These are phyloP conservation scores for Noctua comes DNA, from an alignment of 2,888 invertebrate genomes.

Conservation along the genomic window DNA sequence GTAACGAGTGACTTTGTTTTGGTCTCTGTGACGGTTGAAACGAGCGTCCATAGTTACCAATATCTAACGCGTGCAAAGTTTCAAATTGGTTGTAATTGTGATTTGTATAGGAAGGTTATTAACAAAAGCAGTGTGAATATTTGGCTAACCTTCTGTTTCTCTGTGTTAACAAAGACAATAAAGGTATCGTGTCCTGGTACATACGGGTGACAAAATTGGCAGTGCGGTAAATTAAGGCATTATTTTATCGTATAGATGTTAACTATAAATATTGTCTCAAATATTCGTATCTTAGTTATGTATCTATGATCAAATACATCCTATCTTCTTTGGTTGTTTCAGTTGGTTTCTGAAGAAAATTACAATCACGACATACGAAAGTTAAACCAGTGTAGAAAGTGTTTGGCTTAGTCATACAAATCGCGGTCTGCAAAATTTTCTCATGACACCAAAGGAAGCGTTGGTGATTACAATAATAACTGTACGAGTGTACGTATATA, in stretches of 20 bases:
- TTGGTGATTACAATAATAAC: constrained; percentile 20
- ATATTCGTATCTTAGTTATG: background rate
- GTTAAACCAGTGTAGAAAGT: constrained; percentile 42
- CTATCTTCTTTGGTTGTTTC: constrained; percentile 1
- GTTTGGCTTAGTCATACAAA: constrained; percentile 38
- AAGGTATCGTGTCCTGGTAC: constrained; percentile 28
- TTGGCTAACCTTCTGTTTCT: constrained; percentile 30
- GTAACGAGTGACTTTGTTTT: constrained; percentile 58
- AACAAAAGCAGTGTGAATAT: constrained; percentile 31
- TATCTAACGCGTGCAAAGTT: constrained; percentile 30
- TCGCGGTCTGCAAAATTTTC: constrained; percentile 22
- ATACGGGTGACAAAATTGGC: constrained; percentile 22
- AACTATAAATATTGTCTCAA: constrained; percentile 17
- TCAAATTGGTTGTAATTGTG: constrained; percentile 26
- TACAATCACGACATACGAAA: constrained; percentile 34
- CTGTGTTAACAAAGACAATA: constrained; percentile 32
- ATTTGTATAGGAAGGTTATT: constrained; percentile 25
- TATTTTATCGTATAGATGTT: constrained; percentile 17
- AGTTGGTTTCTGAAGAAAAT: constrained; percentile 23
- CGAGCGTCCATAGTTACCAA: constrained; percentile 24
- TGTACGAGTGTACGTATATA: too few species aligned
- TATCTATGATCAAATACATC: background rate
- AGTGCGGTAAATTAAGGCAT: constrained; percentile 9
- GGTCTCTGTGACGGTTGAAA: constrained; percentile 45
- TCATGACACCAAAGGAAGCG: constrained; percentile 28